These are phyloP conservation scores for Tauraco erythrolophus DNA, from an alignment of 2,113 vertebrate genomes.

Conservation along the genomic window DNA sequence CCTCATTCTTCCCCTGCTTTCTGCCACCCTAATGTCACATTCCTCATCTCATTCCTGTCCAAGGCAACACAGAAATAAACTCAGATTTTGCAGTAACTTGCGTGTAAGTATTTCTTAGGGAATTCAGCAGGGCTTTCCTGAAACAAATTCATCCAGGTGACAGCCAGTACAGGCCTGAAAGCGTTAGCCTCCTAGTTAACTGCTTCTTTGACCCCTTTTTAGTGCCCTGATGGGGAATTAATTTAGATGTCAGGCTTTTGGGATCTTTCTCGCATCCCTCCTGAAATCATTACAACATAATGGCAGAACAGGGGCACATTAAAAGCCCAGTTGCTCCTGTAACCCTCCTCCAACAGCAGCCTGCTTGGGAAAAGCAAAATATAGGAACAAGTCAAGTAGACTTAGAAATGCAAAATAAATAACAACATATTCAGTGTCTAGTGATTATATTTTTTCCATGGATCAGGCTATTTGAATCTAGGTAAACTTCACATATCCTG, in stretches of 20 bases:
- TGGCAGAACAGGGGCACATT: not conserved
- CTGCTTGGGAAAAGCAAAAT: not conserved
- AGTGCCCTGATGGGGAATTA: slow-evolving; percentile 18
- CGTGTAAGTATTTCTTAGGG: not conserved
- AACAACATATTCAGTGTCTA: not conserved
- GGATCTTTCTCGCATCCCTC: not conserved
- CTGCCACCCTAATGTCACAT: not conserved
- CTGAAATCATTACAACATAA: slow-evolving; percentile 29
- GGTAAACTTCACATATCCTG: not conserved
- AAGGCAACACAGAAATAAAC: not conserved
- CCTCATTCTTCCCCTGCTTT: not conserved
- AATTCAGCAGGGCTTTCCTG: not conserved
- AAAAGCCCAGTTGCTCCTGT: slow-evolving; percentile 7
- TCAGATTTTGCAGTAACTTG: not conserved
- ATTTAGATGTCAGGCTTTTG: slow-evolving; percentile 4
- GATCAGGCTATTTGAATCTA: not conserved
- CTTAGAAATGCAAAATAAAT: not conserved
- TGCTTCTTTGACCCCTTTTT: not conserved
- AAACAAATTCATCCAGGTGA: slow-evolving; percentile 14
- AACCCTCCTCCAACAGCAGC: not conserved
- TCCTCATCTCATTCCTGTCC: not conserved
- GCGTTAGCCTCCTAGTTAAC: not conserved
- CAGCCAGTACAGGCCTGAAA: not conserved
- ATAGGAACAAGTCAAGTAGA: not conserved
- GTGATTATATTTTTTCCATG: not conserved